Conservation (phyloP, 2,113 vertebrate genomes). For the Pteropus alecto region DNA sequence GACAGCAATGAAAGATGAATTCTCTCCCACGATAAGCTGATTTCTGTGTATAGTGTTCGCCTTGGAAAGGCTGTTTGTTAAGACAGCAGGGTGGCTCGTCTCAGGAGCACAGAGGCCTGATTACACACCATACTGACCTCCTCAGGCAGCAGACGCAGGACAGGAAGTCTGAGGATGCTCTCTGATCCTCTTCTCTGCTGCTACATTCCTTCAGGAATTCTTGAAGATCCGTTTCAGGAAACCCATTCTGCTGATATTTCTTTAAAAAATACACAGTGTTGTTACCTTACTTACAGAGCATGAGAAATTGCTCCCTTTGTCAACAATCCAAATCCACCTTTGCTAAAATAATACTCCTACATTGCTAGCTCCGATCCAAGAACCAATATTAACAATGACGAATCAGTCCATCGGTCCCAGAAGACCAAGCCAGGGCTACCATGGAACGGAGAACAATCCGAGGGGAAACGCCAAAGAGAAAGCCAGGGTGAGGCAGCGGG, state of each 20-base stretch:
- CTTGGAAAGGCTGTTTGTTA: background rate
- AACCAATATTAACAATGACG: background rate
- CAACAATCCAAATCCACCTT: background rate
- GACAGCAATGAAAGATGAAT: background rate
- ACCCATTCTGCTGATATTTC: conserved; percentile 93
- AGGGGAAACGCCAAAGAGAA: background rate
- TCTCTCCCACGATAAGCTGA: background rate
- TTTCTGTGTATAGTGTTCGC: background rate
- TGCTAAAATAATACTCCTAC: conserved; percentile 22
- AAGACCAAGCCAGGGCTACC: background rate
- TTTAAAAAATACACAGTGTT: conserved; percentile 74
- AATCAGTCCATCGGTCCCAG: background rate
- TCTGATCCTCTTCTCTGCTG: conserved; percentile 65
- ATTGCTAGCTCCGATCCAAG: background rate
- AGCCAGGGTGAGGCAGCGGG: background rate
- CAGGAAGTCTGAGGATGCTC: conserved; percentile 21
- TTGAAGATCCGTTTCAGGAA: conserved; percentile 93
- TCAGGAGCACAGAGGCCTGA: background rate
- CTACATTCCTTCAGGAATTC: conserved; percentile 87
- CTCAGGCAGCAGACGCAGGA: conserved; percentile 85
- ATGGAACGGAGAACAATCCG: background rate
- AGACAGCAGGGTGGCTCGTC: background rate
- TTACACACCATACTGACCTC: conserved; percentile 81
- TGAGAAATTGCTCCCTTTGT: conserved; percentile 31
- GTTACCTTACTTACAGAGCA: conserved; percentile 25